Evolutionary conservation across 1,140 invertebrate genomes (phyloP).

Genomic region (Apis mellifera): Amel_HAv3.1 CM009943.2:5835001-5835500

Average conservation of each 20-base stretch:
- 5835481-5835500: not conserved
- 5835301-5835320: no score
- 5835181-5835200: no score
- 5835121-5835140: not conserved
- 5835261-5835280: no score
- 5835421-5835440: not conserved
- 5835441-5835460: not conserved
- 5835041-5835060: not conserved
- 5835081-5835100: not conserved
- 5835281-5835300: no score
- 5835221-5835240: no score
- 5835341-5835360: no score
- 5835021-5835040: slow-evolving; percentile 41
- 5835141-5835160: not conserved
- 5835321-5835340: no score
- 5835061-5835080: not conserved
- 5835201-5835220: no score
- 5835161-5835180: no score
- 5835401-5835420: not conserved
- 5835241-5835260: no score
- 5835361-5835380: no score
- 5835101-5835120: not conserved
- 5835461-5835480: not conserved
- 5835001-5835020: slow-evolving; percentile 9
- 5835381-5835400: no score